Evolutionary conservation across 1,140 invertebrate species (phyloP), one percentile per base, ranked within the genome.

Genomic region (Ceratosolen solmsi): DNA sequence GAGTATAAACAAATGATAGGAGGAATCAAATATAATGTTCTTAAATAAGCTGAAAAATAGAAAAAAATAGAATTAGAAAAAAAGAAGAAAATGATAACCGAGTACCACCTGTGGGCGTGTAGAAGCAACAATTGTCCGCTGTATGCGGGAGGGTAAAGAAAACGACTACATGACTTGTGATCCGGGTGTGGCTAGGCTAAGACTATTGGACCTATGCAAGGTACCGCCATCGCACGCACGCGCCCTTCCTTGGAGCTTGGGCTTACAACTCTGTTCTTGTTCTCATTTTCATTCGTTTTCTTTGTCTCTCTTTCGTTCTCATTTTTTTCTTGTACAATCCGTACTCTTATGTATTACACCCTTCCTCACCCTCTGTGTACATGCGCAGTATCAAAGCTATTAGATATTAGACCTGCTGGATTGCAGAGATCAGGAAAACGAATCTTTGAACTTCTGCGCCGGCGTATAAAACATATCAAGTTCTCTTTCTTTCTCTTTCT

Each of bases 71-170:
- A 72, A 79, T 65, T 41, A 72, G 38, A 75, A 65, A 86, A 88
- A 85, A 86, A 84, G 84, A 56, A 54, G 83, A 86, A 86, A 85
- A 87, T n/a, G n/a, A 87, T 87, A 88, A 87, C 87, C 82, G 87
- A 87, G 87, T 90, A 90, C 90, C 91, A 92, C 91, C 91, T 92
- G 91, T 91, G 89, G 90, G 91, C 88, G 90, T 89, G 89, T 89
- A 90, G 91, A 91, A 91, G 90, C 90, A 92, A 92, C 91, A 91
- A 91, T 92, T 92, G 90, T 92, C 91, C 91, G 90, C 90, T 87
- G 90, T 90, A 88, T 90, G 91, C 91, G 90, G 89, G 90, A 91
- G 89, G 89, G 89, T 87, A 89, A 86, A 89, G 87, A 90, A 87
- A 88, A 88, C 89, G 90, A 91, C 90, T 91, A 91, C 90, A 91